Percentiles rank a stretch among this genome's conserved stretches.
Conservation (phyloP, 2,113 vertebrate genomes). For the Pampusana beccarii region DNA sequence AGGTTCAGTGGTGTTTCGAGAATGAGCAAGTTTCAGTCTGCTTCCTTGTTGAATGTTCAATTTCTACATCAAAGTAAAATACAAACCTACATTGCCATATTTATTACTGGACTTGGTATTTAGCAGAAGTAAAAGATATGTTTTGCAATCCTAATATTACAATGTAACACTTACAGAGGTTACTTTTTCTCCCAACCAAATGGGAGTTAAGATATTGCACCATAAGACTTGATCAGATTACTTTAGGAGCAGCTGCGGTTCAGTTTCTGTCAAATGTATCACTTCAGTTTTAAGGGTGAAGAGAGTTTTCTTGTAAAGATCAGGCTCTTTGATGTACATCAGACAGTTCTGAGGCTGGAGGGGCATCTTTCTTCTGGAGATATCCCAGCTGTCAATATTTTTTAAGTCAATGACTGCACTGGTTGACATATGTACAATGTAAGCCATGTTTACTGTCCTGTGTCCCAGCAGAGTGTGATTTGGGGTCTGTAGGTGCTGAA, state of each 20-base stretch:
- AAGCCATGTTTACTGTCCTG: neutral
- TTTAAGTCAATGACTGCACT: neutral
- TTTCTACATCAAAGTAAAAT: neutral
- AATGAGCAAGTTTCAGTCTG: neutral
- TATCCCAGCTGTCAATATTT: neutral
- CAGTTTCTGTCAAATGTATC: neutral
- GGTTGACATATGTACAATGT: neutral
- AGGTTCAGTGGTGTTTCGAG: neutral
- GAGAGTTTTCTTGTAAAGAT: neutral
- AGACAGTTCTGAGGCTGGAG: neutral
- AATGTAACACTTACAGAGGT: neutral
- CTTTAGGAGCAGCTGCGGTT: neutral
- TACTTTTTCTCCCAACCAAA: neutral
- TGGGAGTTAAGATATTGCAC: neutral
- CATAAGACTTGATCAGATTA: neutral
- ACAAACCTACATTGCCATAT: fast-evolving
- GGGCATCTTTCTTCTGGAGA: neutral
- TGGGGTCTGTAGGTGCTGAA: neutral
- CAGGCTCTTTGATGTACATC: fast-evolving
- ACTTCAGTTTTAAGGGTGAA: neutral
- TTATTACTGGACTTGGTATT: neutral
- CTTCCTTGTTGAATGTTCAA: neutral
- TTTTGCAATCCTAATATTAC: neutral
- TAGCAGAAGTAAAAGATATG: neutral
- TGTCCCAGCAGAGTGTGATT: neutral